Conservation (phyloP, 2,797 vertebrate genomes). For the Perodicticus potto region DNA sequence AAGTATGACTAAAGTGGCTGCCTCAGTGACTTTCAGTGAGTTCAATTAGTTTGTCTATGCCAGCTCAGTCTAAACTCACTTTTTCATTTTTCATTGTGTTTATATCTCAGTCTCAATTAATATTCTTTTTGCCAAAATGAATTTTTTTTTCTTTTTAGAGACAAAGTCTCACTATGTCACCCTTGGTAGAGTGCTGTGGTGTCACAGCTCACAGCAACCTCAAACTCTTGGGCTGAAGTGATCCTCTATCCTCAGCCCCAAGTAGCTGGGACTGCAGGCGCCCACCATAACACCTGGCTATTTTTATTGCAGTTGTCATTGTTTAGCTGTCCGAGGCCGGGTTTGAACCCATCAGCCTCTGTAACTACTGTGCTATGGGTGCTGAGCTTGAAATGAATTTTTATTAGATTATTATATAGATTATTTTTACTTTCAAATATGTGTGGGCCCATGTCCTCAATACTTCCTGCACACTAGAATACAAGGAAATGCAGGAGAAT, state of each 20-base stretch:
- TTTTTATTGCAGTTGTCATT: no score
- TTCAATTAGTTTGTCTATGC: neutral
- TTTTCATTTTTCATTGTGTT: neutral
- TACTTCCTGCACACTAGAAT: neutral
- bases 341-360: no score
- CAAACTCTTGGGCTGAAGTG: no score
- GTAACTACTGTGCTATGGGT: no score
- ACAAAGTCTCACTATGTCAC: no score
- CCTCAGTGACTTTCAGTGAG: neutral
- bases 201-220: no score
- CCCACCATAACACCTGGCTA: no score
- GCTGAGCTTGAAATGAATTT: no score
- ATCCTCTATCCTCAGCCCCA: no score
- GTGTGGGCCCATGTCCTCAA: neutral
- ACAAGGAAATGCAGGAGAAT: neutral
- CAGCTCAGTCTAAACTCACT: neutral
- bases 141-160: neutral
- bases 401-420: neutral
- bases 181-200: no score
- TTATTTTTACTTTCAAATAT: neutral
- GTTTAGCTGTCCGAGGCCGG: no score
- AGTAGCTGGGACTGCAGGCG: no score
- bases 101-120: neutral
- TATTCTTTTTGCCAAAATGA: neutral
- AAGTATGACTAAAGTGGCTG: neutral